Evolutionary conservation across 1,140 invertebrate genomes (phyloP), one percentile per base, ranked within the genome.

Genomic region (Lordiphosa collinella): DNA sequence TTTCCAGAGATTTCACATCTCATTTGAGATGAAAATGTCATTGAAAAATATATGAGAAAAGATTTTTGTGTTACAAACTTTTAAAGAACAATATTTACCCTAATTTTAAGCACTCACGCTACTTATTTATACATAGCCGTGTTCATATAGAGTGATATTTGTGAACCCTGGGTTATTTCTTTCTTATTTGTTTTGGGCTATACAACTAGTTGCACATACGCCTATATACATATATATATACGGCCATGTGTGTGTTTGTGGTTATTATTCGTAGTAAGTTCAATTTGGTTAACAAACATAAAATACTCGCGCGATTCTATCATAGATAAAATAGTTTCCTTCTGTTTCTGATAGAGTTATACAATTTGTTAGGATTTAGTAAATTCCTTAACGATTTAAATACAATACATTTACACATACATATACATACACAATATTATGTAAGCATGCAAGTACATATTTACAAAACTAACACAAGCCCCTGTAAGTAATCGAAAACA

Each of bases 381-480:
- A 54, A 47, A 54, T 53, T 64, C 64, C 59, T 64, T 41, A 44
- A 44, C 41, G 41, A 25, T 44, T 44, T 44, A 29, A 31, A 40
- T 46, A 55, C 25, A 56, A 36, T 53, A 22, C 51, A 40, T 58
- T 29, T 55, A 18, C 25, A 40, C 38, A 16, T 63, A 71, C 32
- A 25, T 41, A 64, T 64, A 46, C 62, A 36, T 69, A 51, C 50
- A 57, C 62, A 57, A 5, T 70, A 56, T 71, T 37, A 41, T 50
- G 14, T 50, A 57, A 35, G 14, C 57, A 67, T 40, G 63, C 35
- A 51, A 58, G 22, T 66, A 14, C 10, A 11, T 78, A 80, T 80
- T 40, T 80, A 80, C 76, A 80, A 71, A 29, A 57, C 76, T 80
- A 82, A 82, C 76, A 84, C 72, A 84, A 84, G 72, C 79, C 78